These are phyloP conservation scores for Lasioglossum marginatum DNA, from an alignment of 2,888 invertebrate genomes.

Conservation along the genomic window DNA sequence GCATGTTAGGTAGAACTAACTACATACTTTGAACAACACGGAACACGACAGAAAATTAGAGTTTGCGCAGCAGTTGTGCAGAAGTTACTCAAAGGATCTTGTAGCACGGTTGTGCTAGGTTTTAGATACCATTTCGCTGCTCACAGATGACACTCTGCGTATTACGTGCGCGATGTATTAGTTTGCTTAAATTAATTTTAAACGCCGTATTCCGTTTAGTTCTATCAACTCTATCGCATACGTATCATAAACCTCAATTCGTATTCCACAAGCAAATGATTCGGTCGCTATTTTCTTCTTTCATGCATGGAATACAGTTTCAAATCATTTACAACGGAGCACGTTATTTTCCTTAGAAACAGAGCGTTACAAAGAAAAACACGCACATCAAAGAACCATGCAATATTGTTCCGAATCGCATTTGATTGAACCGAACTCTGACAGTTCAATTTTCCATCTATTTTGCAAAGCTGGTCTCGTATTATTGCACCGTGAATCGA, in stretches of 20 bases:
- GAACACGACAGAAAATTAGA: slow-evolving; percentile 13
- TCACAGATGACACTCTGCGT: neutral
- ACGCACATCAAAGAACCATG: neutral
- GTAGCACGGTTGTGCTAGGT: neutral
- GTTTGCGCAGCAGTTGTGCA: slow-evolving; percentile 15
- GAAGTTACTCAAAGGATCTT: slow-evolving; percentile 18
- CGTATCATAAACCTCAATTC: neutral
- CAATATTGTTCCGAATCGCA: neutral
- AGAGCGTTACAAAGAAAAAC: neutral
- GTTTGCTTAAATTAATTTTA: neutral
- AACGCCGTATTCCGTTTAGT: neutral
- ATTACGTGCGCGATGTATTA: neutral
- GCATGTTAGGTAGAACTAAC: slow-evolving; percentile 13
- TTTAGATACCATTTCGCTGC: slow-evolving; percentile 3
- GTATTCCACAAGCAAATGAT: too few relatives aligned
- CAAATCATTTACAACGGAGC: neutral
- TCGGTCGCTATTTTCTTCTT: neutral
- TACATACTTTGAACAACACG: slow-evolving; percentile 14
- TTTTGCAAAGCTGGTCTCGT: neutral
- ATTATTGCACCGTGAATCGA: neutral
- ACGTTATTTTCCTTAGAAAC: neutral
- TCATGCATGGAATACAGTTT: neutral
- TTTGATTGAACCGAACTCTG: neutral
- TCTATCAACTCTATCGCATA: neutral
- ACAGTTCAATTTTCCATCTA: slow-evolving; percentile 5